Conservation (phyloP, 2,888 invertebrate genomes). For the Cremastinae sp. region DNA sequence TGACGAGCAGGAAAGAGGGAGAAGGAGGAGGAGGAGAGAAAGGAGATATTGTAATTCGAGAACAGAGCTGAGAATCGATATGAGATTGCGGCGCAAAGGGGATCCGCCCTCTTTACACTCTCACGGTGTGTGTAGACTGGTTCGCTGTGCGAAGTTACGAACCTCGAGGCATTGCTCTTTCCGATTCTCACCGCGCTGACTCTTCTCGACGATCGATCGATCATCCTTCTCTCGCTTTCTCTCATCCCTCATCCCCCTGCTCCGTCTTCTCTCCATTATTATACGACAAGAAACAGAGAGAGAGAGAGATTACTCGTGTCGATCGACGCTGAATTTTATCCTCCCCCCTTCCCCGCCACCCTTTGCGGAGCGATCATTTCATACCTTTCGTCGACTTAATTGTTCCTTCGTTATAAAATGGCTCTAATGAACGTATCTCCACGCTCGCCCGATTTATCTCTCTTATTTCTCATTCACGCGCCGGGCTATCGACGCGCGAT, state of each 20-base stretch:
- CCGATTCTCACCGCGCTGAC: constrained; percentile 13
- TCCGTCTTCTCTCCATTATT: background rate
- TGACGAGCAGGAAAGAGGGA: too few species aligned
- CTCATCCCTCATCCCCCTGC: constrained; percentile 1
- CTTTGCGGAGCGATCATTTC: constrained; percentile 39
- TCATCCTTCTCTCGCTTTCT: constrained; percentile 25
- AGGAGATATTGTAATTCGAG: constrained; percentile 56
- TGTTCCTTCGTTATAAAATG: constrained; percentile 50
- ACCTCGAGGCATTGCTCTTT: constrained; percentile 36
- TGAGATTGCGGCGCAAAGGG: constrained; percentile 48
- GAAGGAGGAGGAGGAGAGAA: too few species aligned
- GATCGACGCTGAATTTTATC: constrained; percentile 42
- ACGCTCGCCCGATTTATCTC: constrained; percentile 28
- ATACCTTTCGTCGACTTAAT: constrained; percentile 45
- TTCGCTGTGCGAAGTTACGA: constrained; percentile 42
- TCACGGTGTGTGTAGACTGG: constrained; percentile 28
- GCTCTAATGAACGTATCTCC: constrained; percentile 45
- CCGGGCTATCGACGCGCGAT: constrained; percentile 35
- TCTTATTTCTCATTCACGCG: constrained; percentile 27
- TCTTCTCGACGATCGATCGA: constrained; percentile 44
- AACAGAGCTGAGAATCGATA: constrained; percentile 50
- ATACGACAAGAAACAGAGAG: background rate
- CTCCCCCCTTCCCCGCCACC: background rate
- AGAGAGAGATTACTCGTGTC: constrained; percentile 39
- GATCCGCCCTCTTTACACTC: constrained; percentile 41